phyloP scores from a whole-genome alignment of 92 coral and sea anemone genomes.

The Actinostola sp. region DNA sequence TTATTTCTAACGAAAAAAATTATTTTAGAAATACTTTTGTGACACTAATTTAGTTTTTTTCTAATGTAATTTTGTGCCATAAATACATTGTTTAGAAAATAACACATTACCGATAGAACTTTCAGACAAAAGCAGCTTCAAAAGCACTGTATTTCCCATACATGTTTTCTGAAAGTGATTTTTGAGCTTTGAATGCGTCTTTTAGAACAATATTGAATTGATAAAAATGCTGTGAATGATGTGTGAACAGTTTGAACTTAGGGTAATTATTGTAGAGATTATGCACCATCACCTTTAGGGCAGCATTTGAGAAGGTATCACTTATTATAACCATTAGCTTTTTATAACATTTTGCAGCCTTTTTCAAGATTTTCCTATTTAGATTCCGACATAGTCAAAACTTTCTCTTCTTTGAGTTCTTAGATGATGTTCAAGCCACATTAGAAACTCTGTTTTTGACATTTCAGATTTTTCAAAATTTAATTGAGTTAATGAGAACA shows the following conservation, averaged over 20 bases:
- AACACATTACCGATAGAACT: neutral
- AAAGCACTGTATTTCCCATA: neutral
- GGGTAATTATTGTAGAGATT: neutral
- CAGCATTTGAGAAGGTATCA: no score
- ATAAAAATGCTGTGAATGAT: neutral
- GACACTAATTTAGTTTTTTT: constrained; percentile 24
- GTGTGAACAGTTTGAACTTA: constrained; percentile 14
- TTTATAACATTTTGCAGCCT: no score
- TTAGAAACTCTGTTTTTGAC: no score
- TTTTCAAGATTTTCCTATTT: no score
- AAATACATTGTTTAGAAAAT: constrained; percentile 32
- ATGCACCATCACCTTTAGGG: no score
- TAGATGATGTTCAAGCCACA: no score
- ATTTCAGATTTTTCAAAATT: no score
- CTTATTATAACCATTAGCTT: no score
- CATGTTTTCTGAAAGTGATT: neutral
- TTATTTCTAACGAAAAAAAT: no score
- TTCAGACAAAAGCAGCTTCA: neutral
- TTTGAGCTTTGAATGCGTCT: neutral
- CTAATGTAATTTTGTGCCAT: constrained; percentile 22
- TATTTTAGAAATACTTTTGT: constrained; percentile 13
- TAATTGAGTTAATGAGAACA: no score
- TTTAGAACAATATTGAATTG: neutral
- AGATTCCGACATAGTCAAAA: no score
- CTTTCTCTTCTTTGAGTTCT: no score